phyloP scores from a whole-genome alignment of 2,888 invertebrate genomes.

The Cryptophagus acutangulus region DNA sequence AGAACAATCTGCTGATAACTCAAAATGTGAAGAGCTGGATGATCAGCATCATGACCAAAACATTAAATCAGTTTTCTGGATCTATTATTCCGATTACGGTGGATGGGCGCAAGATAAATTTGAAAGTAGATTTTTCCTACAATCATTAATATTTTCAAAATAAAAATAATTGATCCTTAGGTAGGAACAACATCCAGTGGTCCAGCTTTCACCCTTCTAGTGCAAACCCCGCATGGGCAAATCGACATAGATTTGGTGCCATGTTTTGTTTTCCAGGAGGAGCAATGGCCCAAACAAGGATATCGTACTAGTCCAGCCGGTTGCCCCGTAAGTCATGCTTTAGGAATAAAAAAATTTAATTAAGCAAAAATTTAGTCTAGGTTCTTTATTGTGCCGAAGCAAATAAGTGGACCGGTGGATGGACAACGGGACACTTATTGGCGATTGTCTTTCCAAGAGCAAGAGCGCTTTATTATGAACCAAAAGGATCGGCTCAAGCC shows the following conservation, averaged over 20 bases:
- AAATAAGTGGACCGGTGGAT: slow-evolving; percentile 46
- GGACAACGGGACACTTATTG: slow-evolving; percentile 44
- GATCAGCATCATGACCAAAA: slow-evolving; percentile 48
- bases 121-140: not conserved
- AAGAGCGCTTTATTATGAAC: slow-evolving; percentile 51
- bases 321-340: not conserved
- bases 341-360: not conserved
- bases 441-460: slow-evolving; percentile 56
- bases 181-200: slow-evolving; percentile 48
- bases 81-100: slow-evolving; percentile 9
- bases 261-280: slow-evolving; percentile 49
- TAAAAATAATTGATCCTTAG: slow-evolving; percentile 31
- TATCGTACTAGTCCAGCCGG: slow-evolving; percentile 26
- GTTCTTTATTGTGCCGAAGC: slow-evolving; percentile 55
- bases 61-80: slow-evolving; percentile 44
- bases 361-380: slow-evolving; percentile 30
- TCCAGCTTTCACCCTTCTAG: slow-evolving; percentile 52
- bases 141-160: not conserved
- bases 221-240: slow-evolving; percentile 29
- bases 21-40: slow-evolving; percentile 53
- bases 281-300: slow-evolving; percentile 48
- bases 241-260: slow-evolving; percentile 55
- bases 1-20: slow-evolving; percentile 45
- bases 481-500: slow-evolving; percentile 48
- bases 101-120: not conserved